Evolutionary conservation across 92 coral and sea anemone species (phyloP), one percentile per base, ranked within the genome.

Genomic region (Ricordea florida): DNA sequence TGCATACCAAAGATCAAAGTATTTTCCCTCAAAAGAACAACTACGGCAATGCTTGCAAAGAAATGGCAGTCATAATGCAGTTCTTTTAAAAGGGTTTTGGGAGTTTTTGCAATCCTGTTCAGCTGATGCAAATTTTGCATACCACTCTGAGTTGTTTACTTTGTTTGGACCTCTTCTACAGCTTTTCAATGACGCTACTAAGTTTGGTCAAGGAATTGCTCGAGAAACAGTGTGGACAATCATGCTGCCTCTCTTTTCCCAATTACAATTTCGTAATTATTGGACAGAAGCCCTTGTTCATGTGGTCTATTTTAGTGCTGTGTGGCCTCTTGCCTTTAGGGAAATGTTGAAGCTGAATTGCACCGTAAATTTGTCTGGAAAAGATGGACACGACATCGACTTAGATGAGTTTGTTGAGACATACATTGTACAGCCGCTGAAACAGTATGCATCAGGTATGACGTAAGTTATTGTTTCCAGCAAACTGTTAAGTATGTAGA

Each of bases 281-380:
- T 37, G 72, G 66, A 84, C 90, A 1, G 90, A 77, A 25, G 80
- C 90, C 0, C 44, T 77, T 55, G 90, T 84, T 5, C 85, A 84
- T 46, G 66, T 84, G 31, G 75, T 77, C 15, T 76, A 84, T 56
- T 61, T 84, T 23, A 30, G 25, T 34, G 66, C 76, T 10, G 37
- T 30, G 2, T 84, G 80, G 90, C 90, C 90, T 6, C 41, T 84
- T 14, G 80, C 90, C 1, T 24, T 57, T n/a, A 52, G 90, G 17
- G 55, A 60, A 9, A 27, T 77, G 34, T 17, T 77, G 2, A 30
- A 37, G 25, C 15, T 43, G 10, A 76, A 69, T 38, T 84, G 74
- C 35, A 28, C 66, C 0, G 30, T 83, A 6, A 83, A 78, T 6
- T 8, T 83, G 4, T 42, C 53, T 18, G 89, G 83, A 11, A 83